Evolutionary conservation across 2,113 vertebrate species (phyloP).

Genomic region (Marmota flaviventris): DNA sequence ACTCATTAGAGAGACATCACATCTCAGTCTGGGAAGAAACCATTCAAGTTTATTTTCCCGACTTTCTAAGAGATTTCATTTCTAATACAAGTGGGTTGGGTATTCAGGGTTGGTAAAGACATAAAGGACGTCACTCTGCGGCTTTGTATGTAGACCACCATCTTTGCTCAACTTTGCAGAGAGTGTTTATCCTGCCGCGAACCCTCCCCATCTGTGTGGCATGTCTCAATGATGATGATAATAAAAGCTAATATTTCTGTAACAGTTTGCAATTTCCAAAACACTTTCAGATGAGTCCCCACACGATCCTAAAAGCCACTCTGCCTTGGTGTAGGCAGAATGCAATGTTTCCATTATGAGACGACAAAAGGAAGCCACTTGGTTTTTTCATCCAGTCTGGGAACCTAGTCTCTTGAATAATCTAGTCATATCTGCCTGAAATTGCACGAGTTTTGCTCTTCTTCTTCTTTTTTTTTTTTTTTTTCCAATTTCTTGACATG

Average conservation of each 20-base stretch:
- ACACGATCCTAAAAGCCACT: background rate
- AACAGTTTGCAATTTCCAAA: background rate
- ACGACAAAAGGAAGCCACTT: background rate
- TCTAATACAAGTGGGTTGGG: background rate
- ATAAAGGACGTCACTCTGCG: background rate
- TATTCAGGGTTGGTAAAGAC: background rate
- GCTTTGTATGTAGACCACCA: background rate
- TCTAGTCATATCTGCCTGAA: background rate
- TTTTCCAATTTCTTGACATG: background rate
- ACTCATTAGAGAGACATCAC: background rate
- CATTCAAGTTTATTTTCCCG: background rate
- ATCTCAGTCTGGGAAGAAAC: background rate
- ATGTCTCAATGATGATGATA: background rate
- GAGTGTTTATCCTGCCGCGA: background rate
- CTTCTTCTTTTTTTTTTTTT: background rate
- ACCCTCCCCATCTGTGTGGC: background rate
- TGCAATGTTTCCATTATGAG: background rate
- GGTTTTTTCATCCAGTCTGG: background rate
- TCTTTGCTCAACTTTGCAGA: background rate
- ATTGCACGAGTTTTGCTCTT: background rate
- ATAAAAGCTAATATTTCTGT: background rate
- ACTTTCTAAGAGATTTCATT: background rate
- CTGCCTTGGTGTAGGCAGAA: background rate
- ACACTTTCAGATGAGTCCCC: background rate
- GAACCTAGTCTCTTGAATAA: background rate